Evolutionary conservation across 1,140 invertebrate species (phyloP).

Genomic region (Pogonus chalceus): DNA sequence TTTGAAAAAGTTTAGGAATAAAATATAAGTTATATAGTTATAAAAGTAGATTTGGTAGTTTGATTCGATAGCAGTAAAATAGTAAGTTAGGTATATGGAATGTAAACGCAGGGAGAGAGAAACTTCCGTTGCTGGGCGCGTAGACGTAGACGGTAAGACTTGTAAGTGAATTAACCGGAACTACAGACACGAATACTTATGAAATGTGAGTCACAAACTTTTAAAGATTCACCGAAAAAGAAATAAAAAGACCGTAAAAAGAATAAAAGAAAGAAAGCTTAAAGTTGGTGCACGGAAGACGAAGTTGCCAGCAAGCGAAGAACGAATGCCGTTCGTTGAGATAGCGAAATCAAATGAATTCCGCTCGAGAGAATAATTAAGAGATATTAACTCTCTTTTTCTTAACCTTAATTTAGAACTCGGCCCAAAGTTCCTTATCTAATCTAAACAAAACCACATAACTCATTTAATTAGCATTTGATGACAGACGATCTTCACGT

Average conservation of each 20-base stretch:
- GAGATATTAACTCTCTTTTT: constrained; percentile 4
- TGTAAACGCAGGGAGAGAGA: too few relatives aligned
- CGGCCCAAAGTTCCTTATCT: neutral
- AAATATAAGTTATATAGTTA: too few relatives aligned
- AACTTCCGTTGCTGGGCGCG: too few relatives aligned
- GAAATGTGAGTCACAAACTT: neutral
- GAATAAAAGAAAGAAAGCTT: neutral
- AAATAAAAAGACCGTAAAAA: neutral
- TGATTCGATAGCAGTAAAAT: too few relatives aligned
- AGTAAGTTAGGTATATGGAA: too few relatives aligned
- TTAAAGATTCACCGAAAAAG: neutral
- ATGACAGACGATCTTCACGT: neutral
- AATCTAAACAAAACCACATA: constrained; percentile 5
- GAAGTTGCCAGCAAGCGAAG: neutral
- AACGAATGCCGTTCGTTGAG: neutral
- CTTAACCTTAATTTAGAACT: constrained; percentile 3
- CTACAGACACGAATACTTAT: neutral
- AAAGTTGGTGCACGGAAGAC: neutral
- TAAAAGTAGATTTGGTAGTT: too few relatives aligned
- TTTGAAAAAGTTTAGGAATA: too few relatives aligned
- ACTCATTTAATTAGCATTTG: constrained; percentile 7
- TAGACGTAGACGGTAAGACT: too few relatives aligned
- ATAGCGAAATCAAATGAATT: constrained; percentile 4
- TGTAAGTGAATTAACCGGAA: neutral
- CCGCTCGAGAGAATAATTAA: constrained; percentile 4